Evolutionary conservation across 2,113 vertebrate genomes (phyloP), one percentile per base, ranked within the genome.

Genomic region (Bungarus multicinctus): DNA sequence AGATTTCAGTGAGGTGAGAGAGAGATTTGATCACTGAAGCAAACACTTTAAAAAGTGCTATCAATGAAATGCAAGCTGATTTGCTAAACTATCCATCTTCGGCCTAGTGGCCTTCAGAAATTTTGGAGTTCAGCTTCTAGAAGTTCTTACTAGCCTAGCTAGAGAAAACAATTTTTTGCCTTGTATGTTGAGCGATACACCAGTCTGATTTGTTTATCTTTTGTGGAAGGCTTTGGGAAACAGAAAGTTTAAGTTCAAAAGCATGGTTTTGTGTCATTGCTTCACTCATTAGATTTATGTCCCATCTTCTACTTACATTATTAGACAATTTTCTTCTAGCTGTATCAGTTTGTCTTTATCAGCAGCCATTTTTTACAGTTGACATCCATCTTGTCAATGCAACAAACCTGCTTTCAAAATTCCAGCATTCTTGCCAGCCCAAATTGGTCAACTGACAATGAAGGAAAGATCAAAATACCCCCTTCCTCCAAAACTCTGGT

Each of bases 41-140:
- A 92, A 88, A 93, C 96, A 64, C n/a, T 0, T 9, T 3, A 93
- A 91, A 92, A 94, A 94, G 95, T 94, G 50, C 43, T 91, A 55
- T 23, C 95, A 91, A 92, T 94, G 52, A 93, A 85, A 91, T 94
- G 90, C 14, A 91, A 54, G 97, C 86, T 93, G 94, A 30, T 60
- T 10, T 88, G 25, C 14, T 20, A 87, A 85, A 23, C 22, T 23
- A 57, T 8, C 54, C 34, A 43, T 57, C n/a, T 34, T 10, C 2
- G 4, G 54, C 87, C 27, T 54, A 30, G 30, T 53, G 50, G 9
- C 53, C 34, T 43, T 39, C 57, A 20, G 34, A 57, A 27, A 22
- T 58, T 34, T 89, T 89, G n/a, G n/a, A 23, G 1, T 89, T 22
- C 50, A 57, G 30, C 50, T 88, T 53, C 14, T n/a, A 16, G 16